phyloP scores from a whole-genome alignment of 1,140 invertebrate species.

The Drosophila persimilis region DNA sequence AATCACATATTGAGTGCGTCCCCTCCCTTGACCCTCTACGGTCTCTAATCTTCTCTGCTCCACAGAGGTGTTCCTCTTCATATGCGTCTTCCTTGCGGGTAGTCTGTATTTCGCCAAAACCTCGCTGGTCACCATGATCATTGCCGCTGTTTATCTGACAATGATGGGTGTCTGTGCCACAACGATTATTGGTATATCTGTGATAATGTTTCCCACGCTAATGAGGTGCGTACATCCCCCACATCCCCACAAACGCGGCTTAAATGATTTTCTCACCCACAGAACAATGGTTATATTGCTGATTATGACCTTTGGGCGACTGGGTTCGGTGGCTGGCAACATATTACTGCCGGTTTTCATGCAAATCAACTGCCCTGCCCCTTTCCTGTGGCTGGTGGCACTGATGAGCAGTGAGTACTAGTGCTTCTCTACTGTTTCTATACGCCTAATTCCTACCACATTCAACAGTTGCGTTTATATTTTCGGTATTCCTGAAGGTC shows the following conservation, averaged over 20 bases:
- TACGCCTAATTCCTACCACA: background rate
- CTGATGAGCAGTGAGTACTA: constrained; percentile 55
- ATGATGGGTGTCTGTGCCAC: constrained; percentile 84
- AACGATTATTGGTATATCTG: constrained; percentile 84
- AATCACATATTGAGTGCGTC: constrained; percentile 64
- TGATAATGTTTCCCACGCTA: constrained; percentile 85
- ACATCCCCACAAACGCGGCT: too few species aligned
- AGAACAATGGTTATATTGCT: constrained; percentile 71
- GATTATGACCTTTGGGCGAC: constrained; percentile 67
- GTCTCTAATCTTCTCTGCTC: background rate
- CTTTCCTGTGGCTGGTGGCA: constrained; percentile 52
- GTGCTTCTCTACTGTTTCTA: background rate
- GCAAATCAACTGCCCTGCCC: constrained; percentile 49
- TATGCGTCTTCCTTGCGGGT: constrained; percentile 53
- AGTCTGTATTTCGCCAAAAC: constrained; percentile 49
- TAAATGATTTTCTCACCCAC: background rate
- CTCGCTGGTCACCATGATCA: constrained; percentile 18
- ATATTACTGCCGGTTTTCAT: constrained; percentile 59
- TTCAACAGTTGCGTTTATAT: constrained; percentile 49
- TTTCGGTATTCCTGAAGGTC: constrained; percentile 61
- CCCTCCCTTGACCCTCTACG: too few species aligned
- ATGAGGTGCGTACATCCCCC: constrained; percentile 82
- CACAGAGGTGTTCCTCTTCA: constrained; percentile 56
- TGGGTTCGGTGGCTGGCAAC: constrained; percentile 62
- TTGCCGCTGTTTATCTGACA: constrained; percentile 77